Percentiles rank a stretch among this genome's conserved stretches.
Evolutionary conservation across 1,140 invertebrate species (phyloP).

Genomic region (Orussus abietinus): DNA sequence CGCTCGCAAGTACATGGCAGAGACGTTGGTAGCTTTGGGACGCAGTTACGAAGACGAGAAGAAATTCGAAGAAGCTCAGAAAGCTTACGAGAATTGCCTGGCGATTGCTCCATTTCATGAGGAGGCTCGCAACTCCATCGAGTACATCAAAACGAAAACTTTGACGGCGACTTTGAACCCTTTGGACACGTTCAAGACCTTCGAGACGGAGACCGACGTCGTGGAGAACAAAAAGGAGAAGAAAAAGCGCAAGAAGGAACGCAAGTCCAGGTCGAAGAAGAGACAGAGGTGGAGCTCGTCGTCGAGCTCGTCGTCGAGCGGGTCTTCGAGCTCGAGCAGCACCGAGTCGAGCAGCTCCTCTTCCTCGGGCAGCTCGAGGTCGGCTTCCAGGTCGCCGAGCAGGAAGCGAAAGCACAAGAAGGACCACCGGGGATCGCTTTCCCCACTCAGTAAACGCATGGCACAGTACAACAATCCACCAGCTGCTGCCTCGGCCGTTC

Average conservation of each 20-base stretch:
- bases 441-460: conserved; percentile 76
- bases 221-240: conserved; percentile 63
- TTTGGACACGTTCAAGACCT: conserved; percentile 44
- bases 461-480: conserved; percentile 56
- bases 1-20: conserved; percentile 90
- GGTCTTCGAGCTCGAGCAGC: conserved; percentile 57
- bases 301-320: conserved; percentile 63
- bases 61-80: conserved; percentile 78
- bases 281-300: conserved; percentile 60
- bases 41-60: conserved; percentile 81
- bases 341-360: conserved; percentile 56
- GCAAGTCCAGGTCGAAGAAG: conserved; percentile 68
- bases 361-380: conserved; percentile 63
- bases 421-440: conserved; percentile 64
- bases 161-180: conserved; percentile 30
- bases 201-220: conserved; percentile 38
- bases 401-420: conserved; percentile 67
- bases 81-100: conserved; percentile 78
- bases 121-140: conserved; percentile 76
- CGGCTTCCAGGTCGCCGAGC: conserved; percentile 55
- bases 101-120: conserved; percentile 77
- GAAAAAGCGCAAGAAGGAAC: conserved; percentile 69
- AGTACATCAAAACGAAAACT: conserved; percentile 69
- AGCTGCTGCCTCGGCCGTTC: conserved; percentile 51
- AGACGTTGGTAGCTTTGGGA: conserved; percentile 82